phyloP scores from a whole-genome alignment of 2,888 invertebrate genomes.

The Drosophila vallismaia region DNA sequence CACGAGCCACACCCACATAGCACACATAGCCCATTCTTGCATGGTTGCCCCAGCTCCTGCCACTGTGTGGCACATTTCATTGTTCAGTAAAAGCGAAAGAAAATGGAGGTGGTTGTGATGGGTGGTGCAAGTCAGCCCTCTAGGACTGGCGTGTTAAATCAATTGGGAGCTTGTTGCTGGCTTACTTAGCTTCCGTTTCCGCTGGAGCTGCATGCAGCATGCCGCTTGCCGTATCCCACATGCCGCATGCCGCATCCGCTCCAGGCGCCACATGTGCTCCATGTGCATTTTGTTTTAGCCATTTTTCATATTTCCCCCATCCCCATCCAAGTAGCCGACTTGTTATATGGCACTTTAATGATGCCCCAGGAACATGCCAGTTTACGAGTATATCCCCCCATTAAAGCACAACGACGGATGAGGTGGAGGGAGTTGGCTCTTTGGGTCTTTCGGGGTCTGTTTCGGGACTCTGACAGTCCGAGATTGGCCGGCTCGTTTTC shows the following conservation, averaged over 20 bases:
- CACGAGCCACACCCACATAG: background rate
- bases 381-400: constrained; percentile 27
- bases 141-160: constrained; percentile 71
- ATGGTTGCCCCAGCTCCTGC: background rate
- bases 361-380: constrained; percentile 24
- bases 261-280: constrained; percentile 62
- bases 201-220: constrained; percentile 27
- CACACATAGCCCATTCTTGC: background rate
- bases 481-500: constrained; percentile 45
- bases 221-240: background rate
- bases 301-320: constrained; percentile 60
- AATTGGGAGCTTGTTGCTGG: constrained; percentile 77
- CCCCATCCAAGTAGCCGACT: background rate
- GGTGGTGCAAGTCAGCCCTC: constrained; percentile 16
- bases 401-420: constrained; percentile 22
- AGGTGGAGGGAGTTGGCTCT: background rate
- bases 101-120: constrained; percentile 19
- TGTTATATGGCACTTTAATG: constrained; percentile 44
- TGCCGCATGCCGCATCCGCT: constrained; percentile 41
- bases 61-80: constrained; percentile 43
- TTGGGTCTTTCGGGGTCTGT: background rate
- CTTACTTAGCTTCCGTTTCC: constrained; percentile 69
- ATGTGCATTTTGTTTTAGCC: constrained; percentile 44
- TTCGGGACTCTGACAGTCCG: constrained; percentile 3
- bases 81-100: constrained; percentile 44